Evolutionary conservation across 2,888 invertebrate genomes (phyloP).

Genomic region (Leptinotarsa peninsularis): DNA sequence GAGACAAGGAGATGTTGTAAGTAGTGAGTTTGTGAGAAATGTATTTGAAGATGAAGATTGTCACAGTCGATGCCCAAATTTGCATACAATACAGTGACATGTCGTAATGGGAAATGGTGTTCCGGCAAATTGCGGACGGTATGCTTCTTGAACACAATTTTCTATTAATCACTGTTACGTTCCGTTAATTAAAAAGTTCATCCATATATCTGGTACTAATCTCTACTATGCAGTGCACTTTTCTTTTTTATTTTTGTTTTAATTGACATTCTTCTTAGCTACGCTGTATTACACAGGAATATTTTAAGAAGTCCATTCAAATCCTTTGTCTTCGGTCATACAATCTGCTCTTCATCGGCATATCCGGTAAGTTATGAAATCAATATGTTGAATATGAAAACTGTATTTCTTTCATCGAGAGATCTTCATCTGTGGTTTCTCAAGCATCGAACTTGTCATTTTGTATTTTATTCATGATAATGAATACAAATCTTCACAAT

Average conservation of each 20-base stretch:
- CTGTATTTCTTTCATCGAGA: no score
- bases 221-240: conserved; percentile 55
- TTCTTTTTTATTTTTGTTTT: conserved; percentile 50
- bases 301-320: conserved; percentile 28
- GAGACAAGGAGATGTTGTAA: conserved; percentile 42
- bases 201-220: conserved; percentile 60
- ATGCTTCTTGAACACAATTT: conserved; percentile 65
- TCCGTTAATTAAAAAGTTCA: conserved; percentile 67
- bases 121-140: conserved; percentile 61
- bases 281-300: conserved; percentile 38
- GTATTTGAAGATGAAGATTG: conserved; percentile 62
- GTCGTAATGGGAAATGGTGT: conserved; percentile 66
- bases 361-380: neutral
- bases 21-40: conserved; percentile 47
- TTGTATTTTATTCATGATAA: no score
- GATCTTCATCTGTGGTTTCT: no score
- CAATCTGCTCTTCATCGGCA: conserved; percentile 19
- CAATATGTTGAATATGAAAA: no score
- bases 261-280: conserved; percentile 50
- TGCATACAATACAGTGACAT: conserved; percentile 68
- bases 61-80: conserved; percentile 66
- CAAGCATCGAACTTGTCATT: no score
- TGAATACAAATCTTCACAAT: no score
- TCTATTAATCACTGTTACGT: conserved; percentile 67
- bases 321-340: conserved; percentile 26